phyloP scores from a whole-genome alignment of 2,113 vertebrate genomes.

The Pteruthius melanotis region DNA sequence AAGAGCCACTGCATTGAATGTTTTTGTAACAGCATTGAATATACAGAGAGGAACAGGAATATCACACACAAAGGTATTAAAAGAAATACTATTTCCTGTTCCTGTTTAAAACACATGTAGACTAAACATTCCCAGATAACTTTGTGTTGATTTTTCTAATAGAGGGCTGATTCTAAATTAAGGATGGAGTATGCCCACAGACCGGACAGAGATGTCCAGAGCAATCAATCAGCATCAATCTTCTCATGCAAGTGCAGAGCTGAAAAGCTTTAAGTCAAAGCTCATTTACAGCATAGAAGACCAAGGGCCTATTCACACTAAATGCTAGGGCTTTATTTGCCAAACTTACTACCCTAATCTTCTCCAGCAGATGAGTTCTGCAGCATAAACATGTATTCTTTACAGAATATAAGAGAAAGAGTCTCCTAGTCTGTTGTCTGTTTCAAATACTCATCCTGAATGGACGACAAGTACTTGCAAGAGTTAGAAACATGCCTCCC shows the following conservation, averaged over 20 bases:
- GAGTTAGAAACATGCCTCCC: background rate
- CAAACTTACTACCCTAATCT: background rate
- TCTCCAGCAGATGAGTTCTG: background rate
- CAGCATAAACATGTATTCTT: background rate
- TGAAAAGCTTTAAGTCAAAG: background rate
- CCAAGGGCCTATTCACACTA: background rate
- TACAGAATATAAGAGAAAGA: background rate
- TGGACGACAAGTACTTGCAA: background rate
- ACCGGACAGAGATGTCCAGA: background rate
- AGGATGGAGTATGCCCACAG: background rate
- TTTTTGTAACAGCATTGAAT: background rate
- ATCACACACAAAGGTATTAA: background rate
- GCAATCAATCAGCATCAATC: background rate
- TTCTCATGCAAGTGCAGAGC: background rate
- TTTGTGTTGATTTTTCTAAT: background rate
- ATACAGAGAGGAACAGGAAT: background rate
- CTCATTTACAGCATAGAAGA: background rate
- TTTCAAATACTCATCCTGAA: background rate
- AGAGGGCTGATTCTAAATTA: background rate
- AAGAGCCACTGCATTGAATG: accelerated
- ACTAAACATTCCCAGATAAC: background rate
- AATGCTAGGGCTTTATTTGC: background rate
- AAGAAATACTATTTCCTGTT: background rate
- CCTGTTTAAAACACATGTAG: background rate
- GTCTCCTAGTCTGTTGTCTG: background rate